phyloP scores from a whole-genome alignment of 1,140 invertebrate species.

The Drosophila pruinosa region DNA sequence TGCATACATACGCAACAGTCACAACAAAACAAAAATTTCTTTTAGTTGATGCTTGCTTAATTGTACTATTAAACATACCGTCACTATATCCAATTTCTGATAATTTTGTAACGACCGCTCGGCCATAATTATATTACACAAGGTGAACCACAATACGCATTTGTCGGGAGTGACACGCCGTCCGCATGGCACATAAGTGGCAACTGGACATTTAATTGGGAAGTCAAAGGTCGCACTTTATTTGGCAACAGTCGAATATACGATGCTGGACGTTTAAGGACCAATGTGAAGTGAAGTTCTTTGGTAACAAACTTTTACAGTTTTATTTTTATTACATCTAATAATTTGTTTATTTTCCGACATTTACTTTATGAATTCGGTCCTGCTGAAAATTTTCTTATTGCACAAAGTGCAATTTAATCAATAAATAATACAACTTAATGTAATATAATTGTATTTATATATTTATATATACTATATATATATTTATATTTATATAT shows the following conservation, averaged over 20 bases:
- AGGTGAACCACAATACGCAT: slow-evolving; percentile 82
- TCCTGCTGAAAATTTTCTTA: background rate
- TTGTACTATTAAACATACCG: too few species aligned
- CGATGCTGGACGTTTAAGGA: background rate
- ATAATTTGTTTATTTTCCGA: background rate
- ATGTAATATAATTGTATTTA: background rate
- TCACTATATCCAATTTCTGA: slow-evolving; percentile 83
- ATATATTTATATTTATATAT: background rate
- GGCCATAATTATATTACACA: slow-evolving; percentile 83
- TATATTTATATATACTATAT: background rate
- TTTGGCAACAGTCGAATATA: slow-evolving; percentile 23
- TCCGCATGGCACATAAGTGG: slow-evolving; percentile 77
- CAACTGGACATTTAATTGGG: slow-evolving; percentile 70
- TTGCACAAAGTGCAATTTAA: background rate
- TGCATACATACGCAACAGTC: too few species aligned
- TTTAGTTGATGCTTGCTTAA: too few species aligned
- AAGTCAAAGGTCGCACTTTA: slow-evolving; percentile 39
- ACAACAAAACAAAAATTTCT: too few species aligned
- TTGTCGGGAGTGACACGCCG: slow-evolving; percentile 82
- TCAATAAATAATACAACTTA: background rate
- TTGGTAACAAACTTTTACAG: background rate
- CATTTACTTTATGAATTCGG: slow-evolving; percentile 3
- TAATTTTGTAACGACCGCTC: slow-evolving; percentile 82
- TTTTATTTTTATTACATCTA: slow-evolving; percentile 2
- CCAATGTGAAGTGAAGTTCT: background rate